A percentile compares a stretch with the other conserved stretches of the same genome.
Conservation (phyloP, 2,797 vertebrate species). For the Oophaga sylvatica region DNA sequence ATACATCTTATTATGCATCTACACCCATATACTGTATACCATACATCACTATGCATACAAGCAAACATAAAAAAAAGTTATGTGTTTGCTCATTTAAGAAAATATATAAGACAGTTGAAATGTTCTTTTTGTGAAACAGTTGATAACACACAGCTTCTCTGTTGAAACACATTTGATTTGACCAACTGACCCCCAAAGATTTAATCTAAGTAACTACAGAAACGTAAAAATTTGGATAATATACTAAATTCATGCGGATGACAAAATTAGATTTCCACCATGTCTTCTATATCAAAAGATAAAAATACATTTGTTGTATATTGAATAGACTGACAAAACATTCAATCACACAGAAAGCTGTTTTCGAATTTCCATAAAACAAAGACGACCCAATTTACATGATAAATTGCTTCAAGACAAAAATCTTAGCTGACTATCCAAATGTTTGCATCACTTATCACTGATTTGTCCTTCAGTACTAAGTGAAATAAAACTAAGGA, state of each 20-base stretch:
- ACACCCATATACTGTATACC: no score
- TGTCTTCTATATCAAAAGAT: conserved; percentile 51
- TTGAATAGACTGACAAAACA: conserved; percentile 69
- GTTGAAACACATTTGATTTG: background rate
- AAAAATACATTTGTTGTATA: conserved; percentile 57
- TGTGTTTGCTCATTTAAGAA: no score
- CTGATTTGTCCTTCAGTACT: conserved; percentile 78
- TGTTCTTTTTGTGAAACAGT: background rate
- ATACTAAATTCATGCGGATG: conserved; percentile 10
- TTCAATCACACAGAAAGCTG: conserved; percentile 79
- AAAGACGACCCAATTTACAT: conserved; percentile 76
- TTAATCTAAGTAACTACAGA: conserved; percentile 14
- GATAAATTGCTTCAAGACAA: conserved; percentile 78
- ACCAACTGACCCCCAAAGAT: background rate
- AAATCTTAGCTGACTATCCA: conserved; percentile 78
- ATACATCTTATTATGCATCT: no score
- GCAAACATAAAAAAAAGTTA: no score
- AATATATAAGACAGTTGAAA: background rate
- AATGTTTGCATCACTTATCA: conserved; percentile 78
- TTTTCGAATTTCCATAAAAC: conserved; percentile 79
- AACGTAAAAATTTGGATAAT: conserved; percentile 37
- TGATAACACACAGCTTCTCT: background rate
- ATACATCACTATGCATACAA: no score
- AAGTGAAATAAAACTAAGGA: conserved; percentile 74
- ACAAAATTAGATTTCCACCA: conserved; percentile 46